Evolutionary conservation across 2,797 vertebrate genomes (phyloP).

Genomic region (Oreochromis grahami): DNA sequence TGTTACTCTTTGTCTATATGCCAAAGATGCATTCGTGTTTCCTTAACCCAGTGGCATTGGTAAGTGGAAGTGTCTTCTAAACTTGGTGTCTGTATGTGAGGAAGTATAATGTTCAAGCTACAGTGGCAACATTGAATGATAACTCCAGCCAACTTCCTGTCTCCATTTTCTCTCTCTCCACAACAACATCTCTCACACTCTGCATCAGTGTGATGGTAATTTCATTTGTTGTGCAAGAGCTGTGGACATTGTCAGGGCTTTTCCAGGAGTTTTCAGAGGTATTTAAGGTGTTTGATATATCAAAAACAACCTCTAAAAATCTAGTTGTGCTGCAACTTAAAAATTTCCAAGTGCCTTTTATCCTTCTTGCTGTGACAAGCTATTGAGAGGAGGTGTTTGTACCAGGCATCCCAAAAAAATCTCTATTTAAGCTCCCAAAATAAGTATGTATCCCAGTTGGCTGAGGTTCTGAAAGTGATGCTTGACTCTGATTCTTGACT

Average conservation of each 20-base stretch:
- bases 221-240: conserved; percentile 22
- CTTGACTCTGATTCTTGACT: neutral
- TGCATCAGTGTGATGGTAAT: neutral
- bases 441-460: neutral
- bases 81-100: neutral
- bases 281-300: conserved; percentile 28
- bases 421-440: neutral
- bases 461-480: neutral
- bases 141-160: conserved; percentile 3
- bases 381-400: neutral
- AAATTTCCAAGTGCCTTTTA: conserved; percentile 22
- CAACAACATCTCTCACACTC: neutral
- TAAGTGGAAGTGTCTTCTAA: neutral
- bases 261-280: conserved; percentile 13
- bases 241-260: neutral
- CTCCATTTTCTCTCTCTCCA: neutral
- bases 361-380: conserved; percentile 4
- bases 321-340: neutral
- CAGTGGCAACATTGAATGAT: neutral
- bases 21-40: neutral
- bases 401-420: neutral
- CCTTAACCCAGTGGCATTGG: conserved; percentile 13
- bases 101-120: conserved; percentile 3
- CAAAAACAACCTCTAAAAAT: conserved; percentile 16
- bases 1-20: neutral